phyloP scores from a whole-genome alignment of 2,797 vertebrate species.

The Lagorchestes hirsutus region DNA sequence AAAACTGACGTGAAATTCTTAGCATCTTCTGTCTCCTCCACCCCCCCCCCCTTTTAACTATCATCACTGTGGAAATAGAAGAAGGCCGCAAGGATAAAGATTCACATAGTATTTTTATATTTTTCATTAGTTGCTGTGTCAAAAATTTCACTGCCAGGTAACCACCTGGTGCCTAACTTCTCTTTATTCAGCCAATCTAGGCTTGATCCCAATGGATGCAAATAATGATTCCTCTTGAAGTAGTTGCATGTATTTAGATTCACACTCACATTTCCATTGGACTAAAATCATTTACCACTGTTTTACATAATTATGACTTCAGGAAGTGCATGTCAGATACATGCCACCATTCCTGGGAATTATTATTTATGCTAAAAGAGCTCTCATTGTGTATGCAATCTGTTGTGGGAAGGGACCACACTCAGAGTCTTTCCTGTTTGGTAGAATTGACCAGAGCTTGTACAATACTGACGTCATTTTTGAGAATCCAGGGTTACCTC shows the following conservation, averaged over 20 bases:
- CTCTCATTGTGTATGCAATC: background rate
- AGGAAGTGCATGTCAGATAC: background rate
- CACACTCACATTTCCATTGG: background rate
- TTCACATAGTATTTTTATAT: background rate
- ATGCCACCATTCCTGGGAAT: background rate
- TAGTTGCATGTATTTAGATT: background rate
- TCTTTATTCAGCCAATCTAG: background rate
- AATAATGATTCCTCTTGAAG: background rate
- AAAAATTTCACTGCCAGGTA: background rate
- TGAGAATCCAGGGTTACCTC: background rate
- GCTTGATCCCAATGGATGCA: background rate
- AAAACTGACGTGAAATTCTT: background rate
- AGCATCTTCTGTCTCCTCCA: background rate
- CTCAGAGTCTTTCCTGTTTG: background rate
- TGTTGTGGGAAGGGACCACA: background rate
- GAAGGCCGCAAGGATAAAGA: background rate
- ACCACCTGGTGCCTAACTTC: background rate
- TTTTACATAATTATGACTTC: background rate
- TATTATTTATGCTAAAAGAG: background rate
- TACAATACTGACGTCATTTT: background rate
- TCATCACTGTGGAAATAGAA: background rate
- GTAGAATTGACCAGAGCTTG: background rate
- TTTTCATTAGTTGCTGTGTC: background rate
- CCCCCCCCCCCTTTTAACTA: background rate
- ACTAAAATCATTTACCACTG: background rate